phyloP scores from a whole-genome alignment of 2,797 vertebrate genomes.

The Oryzias sinensis region DNA sequence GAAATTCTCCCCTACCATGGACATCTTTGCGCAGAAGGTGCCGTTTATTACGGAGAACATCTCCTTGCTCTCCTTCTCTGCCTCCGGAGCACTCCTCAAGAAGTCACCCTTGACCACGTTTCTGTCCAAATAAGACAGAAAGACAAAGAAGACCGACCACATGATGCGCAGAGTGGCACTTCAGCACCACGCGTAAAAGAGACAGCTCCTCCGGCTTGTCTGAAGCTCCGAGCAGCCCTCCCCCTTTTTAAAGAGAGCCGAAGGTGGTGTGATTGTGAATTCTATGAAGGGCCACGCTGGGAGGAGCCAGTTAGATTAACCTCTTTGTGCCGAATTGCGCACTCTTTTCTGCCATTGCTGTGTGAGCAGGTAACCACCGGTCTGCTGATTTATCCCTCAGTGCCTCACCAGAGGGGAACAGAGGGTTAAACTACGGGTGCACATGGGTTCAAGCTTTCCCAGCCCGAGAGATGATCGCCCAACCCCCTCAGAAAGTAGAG shows the following conservation, averaged over 20 bases:
- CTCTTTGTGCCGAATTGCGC: slow-evolving; percentile 24
- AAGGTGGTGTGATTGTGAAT: slow-evolving; percentile 71
- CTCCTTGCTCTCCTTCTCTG: slow-evolving; percentile 62
- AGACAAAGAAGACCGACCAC: slow-evolving; percentile 78
- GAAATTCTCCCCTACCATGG: slow-evolving; percentile 39
- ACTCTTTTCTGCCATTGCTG: slow-evolving; percentile 1
- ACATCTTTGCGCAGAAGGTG: slow-evolving; percentile 70
- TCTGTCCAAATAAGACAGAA: slow-evolving; percentile 78
- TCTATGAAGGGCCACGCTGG: slow-evolving; percentile 60
- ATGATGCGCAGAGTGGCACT: slow-evolving; percentile 62
- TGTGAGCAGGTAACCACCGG: not conserved
- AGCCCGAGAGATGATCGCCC: slow-evolving; percentile 59
- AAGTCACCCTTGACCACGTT: slow-evolving; percentile 66
- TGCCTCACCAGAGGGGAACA: slow-evolving; percentile 7
- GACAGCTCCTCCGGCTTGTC: slow-evolving; percentile 73
- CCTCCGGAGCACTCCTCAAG: slow-evolving; percentile 53
- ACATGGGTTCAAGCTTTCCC: slow-evolving; percentile 18
- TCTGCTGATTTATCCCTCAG: not conserved
- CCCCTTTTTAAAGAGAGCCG: slow-evolving; percentile 64
- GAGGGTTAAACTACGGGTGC: slow-evolving; percentile 43
- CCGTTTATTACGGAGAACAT: slow-evolving; percentile 62
- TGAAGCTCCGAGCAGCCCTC: slow-evolving; percentile 19
- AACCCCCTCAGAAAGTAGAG: slow-evolving; percentile 46
- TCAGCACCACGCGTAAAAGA: slow-evolving; percentile 79
- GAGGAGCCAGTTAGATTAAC: slow-evolving; percentile 75